Conservation (phyloP, 2,113 vertebrate species). For the Megaceryle torquata region DNA sequence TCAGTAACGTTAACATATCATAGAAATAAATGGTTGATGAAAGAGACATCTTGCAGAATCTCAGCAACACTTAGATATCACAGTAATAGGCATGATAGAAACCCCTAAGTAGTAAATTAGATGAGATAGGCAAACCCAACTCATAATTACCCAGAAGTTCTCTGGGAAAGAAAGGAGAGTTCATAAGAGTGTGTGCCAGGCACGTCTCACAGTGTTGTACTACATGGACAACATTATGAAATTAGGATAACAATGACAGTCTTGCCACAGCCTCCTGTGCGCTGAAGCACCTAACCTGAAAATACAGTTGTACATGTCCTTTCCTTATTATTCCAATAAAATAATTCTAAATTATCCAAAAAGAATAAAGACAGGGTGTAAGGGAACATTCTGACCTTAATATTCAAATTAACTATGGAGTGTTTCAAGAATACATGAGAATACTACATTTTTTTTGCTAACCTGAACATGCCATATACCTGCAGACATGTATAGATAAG, state of each 20-base stretch:
- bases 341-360: background rate
- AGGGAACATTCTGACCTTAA: background rate
- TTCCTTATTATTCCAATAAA: background rate
- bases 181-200: slow-evolving; percentile 9
- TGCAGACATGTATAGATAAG: background rate
- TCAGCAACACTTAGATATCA: slow-evolving; percentile 26
- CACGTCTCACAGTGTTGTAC: slow-evolving; percentile 13
- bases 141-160: slow-evolving; percentile 32
- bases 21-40: slow-evolving; percentile 36
- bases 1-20: slow-evolving; percentile 41
- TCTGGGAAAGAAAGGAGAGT: slow-evolving; percentile 4
- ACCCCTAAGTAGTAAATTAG: slow-evolving; percentile 46
- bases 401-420: background rate
- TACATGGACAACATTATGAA: background rate
- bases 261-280: background rate
- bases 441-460: background rate
- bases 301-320: background rate
- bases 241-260: slow-evolving; percentile 1
- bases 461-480: background rate
- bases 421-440: background rate
- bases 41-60: slow-evolving; percentile 41
- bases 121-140: slow-evolving; percentile 42
- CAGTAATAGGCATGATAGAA: slow-evolving; percentile 36
- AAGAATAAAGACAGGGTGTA: background rate
- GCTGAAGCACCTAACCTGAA: background rate